Evolutionary conservation across 35 echinoderm and acorn worm species (phyloP).

Genomic region (Stichopus chloronotus): DNA sequence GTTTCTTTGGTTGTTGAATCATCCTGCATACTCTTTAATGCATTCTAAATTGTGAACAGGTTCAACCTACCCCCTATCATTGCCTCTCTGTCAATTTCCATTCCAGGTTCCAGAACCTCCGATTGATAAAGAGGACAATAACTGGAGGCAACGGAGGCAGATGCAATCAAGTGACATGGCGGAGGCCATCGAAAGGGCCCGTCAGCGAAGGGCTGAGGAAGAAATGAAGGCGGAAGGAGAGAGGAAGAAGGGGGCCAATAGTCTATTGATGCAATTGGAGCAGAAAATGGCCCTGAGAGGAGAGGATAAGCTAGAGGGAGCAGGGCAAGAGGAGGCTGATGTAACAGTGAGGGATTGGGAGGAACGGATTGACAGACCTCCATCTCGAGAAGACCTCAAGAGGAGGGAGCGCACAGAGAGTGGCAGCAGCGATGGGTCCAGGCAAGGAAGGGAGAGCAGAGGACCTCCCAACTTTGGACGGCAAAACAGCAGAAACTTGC

Average conservation of each 20-base stretch:
- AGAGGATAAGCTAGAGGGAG: not conserved
- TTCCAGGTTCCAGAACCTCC: slow-evolving; percentile 65
- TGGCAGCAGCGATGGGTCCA: slow-evolving; percentile 95
- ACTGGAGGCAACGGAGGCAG: slow-evolving; percentile 81
- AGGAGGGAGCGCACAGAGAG: slow-evolving; percentile 91
- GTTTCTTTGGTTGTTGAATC: too few relatives aligned
- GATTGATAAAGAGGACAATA: slow-evolving; percentile 90
- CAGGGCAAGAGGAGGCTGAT: slow-evolving; percentile 26
- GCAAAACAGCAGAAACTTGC: slow-evolving; percentile 70
- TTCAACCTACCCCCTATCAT: too few relatives aligned
- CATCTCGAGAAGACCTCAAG: slow-evolving; percentile 54
- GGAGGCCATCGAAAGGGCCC: slow-evolving; percentile 83
- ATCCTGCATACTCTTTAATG: too few relatives aligned
- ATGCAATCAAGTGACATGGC: slow-evolving; percentile 89
- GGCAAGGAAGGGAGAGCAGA: slow-evolving; percentile 78
- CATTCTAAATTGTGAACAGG: too few relatives aligned
- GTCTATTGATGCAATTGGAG: slow-evolving; percentile 72
- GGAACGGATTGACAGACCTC: slow-evolving; percentile 33
- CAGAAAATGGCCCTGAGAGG: slow-evolving; percentile 55
- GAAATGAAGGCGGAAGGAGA: slow-evolving; percentile 74
- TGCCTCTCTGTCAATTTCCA: not conserved
- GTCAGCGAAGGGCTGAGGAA: slow-evolving; percentile 80
- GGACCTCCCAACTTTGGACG: slow-evolving; percentile 20
- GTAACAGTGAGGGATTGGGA: slow-evolving; percentile 40
- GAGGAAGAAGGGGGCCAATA: slow-evolving; percentile 68